These are phyloP conservation scores for Phyllostomus hastatus DNA, from an alignment of 2,113 vertebrate genomes.

Conservation along the genomic window DNA sequence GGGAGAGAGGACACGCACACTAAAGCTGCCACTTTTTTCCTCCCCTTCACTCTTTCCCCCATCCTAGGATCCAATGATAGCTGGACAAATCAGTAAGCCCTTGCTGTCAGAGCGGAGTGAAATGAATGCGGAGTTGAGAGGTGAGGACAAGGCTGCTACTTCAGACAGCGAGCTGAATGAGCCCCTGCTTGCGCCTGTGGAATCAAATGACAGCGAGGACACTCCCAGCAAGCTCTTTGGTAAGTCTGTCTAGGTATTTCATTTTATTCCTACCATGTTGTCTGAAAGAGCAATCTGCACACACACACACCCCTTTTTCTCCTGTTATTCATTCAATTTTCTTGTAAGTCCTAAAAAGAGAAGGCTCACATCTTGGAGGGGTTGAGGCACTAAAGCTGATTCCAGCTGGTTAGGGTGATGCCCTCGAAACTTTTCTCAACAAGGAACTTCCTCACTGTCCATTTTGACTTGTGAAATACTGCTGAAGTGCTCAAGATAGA, in stretches of 20 bases:
- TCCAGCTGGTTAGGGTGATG: conserved; percentile 45
- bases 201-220: conserved; percentile 94
- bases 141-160: conserved; percentile 94
- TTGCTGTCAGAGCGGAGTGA: conserved; percentile 96
- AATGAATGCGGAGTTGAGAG: conserved; percentile 98
- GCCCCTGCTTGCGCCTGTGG: conserved; percentile 92
- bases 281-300: conserved; percentile 75
- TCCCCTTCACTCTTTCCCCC: conserved; percentile 79
- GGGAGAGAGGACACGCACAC: conserved; percentile 80
- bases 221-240: conserved; percentile 97
- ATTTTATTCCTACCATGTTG: conserved; percentile 79
- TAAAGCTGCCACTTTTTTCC: conserved; percentile 85
- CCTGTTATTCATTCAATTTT: conserved; percentile 48
- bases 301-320: background rate
- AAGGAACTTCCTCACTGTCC: conserved; percentile 62
- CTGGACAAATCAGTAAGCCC: conserved; percentile 99
- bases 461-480: conserved; percentile 31
- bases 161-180: conserved; percentile 97
- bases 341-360: conserved; percentile 52
- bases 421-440: conserved; percentile 76
- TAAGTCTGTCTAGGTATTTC: conserved; percentile 90
- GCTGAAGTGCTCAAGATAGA: background rate
- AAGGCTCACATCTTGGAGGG: conserved; percentile 46
- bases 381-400: conserved; percentile 10
- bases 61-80: conserved; percentile 97